Conservation (phyloP, 2,888 invertebrate genomes). For the Coelopa pilipes region DNA sequence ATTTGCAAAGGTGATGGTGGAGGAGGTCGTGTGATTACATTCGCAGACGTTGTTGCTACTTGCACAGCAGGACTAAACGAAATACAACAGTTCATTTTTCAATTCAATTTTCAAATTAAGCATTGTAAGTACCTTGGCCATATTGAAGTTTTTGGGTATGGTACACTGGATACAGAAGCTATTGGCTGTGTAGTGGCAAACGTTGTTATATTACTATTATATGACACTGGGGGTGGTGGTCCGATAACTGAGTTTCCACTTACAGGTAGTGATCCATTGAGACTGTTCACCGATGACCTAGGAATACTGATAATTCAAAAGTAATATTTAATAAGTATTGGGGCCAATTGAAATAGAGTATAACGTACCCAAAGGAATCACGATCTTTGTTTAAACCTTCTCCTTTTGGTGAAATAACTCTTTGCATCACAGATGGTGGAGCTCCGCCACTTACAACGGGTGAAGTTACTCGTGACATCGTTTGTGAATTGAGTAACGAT, state of each 20-base stretch:
- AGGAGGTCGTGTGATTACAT: constrained; percentile 70
- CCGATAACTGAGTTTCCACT: constrained; percentile 14
- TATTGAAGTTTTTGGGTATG: constrained; percentile 57
- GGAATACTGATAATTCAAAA: constrained; percentile 2
- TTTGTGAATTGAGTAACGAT: constrained; percentile 29
- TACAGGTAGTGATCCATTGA: constrained; percentile 11
- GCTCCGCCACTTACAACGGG: constrained; percentile 38
- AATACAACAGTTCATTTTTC: background rate
- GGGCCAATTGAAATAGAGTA: background rate
- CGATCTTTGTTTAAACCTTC: constrained; percentile 84
- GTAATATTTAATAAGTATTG: background rate
- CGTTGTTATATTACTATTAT: constrained; percentile 29
- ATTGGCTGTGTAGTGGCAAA: constrained; percentile 43
- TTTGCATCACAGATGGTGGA: constrained; percentile 67
- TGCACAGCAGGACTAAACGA: constrained; percentile 49
- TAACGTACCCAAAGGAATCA: constrained; percentile 82
- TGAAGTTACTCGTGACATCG: constrained; percentile 18
- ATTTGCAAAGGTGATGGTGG: constrained; percentile 66
- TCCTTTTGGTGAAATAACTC: constrained; percentile 80
- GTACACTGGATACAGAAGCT: constrained; percentile 54
- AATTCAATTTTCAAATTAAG: background rate
- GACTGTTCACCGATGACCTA: constrained; percentile 20
- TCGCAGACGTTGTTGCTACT: constrained; percentile 66
- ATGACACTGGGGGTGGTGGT: background rate
- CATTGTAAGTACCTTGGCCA: constrained; percentile 52